A percentile compares a stretch with the other conserved stretches of the same genome.
phyloP scores from a whole-genome alignment of 2,797 vertebrate genomes.

The Peromyscus melanophrys region DNA sequence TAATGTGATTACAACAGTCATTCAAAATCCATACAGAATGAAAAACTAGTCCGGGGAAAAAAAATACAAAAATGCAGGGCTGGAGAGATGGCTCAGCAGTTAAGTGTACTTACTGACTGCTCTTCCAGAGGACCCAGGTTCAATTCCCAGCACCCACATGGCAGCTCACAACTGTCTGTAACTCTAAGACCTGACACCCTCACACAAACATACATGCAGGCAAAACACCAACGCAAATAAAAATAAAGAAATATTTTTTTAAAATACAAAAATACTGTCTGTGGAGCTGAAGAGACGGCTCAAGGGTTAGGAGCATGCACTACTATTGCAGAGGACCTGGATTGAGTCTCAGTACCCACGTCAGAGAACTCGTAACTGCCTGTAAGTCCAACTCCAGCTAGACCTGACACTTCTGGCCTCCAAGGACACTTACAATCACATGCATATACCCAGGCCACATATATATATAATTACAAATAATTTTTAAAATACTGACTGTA shows the following conservation, averaged over 20 bases:
- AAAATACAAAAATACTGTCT: too few relatives aligned
- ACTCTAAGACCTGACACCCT: too few relatives aligned
- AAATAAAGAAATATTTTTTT: too few relatives aligned
- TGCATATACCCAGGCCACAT: neutral
- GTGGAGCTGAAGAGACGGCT: too few relatives aligned
- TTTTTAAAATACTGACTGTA: neutral
- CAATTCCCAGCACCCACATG: neutral
- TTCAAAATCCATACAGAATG: constrained; percentile 2
- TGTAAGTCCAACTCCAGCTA: neutral
- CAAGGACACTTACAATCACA: neutral
- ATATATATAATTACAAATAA: neutral
- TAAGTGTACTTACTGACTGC: neutral
- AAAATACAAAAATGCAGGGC: constrained; percentile 29
- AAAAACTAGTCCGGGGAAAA: constrained; percentile 58
- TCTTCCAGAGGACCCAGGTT: neutral
- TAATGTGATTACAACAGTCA: neutral
- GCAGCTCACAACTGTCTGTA: too few relatives aligned
- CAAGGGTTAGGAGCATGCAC: too few relatives aligned
- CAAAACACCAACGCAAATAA: too few relatives aligned
- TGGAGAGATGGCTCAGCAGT: neutral
- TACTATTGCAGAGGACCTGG: too few relatives aligned
- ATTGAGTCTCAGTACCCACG: too few relatives aligned
- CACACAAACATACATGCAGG: too few relatives aligned
- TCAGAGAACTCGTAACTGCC: neutral
- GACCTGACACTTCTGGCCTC: neutral